Evolutionary conservation across 1,140 invertebrate species (phyloP), one percentile per base, ranked within the genome.

Genomic region (Megalonaias nervosa): DNA sequence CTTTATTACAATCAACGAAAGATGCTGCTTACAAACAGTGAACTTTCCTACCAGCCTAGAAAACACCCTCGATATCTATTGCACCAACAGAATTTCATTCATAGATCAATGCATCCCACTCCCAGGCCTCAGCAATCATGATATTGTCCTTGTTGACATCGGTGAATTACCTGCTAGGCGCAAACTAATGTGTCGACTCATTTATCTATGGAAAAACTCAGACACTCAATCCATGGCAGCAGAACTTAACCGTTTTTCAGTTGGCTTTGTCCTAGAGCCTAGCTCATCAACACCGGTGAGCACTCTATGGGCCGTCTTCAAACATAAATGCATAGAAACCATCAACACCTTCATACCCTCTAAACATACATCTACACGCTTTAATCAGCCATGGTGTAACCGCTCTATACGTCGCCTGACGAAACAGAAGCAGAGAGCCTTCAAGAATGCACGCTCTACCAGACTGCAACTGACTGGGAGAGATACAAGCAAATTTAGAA

Each of bases 61-160:
- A 14, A 73, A 65, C 11, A 73, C 31, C 64, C 56, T 73, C 9
- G 61, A 73, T 62, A 73, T 65, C 1, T 73, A 65, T 62, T 73
- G 61, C 23, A 65, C 71, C 17, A 71, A 60, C 21, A 9, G 58
- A 21, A 56, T 48, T 12, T 38, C 56, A 19, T 55, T 56, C 14
- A 55, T 60, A 13, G 62, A 65, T 17, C 31, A n/a, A 48, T 73
- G 71, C 62, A 48, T 17, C 17, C 71, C 71, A 9, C 4, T 73
- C 11, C n/a, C 71, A 16, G 71, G 61, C 26, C 12, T 73, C 17
- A 65, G 62, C 59, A 56, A 71, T 14, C 69, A 71, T 71, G 69
- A 71, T 23, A 61, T n/a, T 23, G 59, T 61, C 13, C 11, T 61
- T 38, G 5, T 61, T 11, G 69, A 71, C 58, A 60, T 59, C 31